These are phyloP conservation scores for Chaunax sp. DNA, from an alignment of 2,797 vertebrate species.

Conservation along the genomic window DNA sequence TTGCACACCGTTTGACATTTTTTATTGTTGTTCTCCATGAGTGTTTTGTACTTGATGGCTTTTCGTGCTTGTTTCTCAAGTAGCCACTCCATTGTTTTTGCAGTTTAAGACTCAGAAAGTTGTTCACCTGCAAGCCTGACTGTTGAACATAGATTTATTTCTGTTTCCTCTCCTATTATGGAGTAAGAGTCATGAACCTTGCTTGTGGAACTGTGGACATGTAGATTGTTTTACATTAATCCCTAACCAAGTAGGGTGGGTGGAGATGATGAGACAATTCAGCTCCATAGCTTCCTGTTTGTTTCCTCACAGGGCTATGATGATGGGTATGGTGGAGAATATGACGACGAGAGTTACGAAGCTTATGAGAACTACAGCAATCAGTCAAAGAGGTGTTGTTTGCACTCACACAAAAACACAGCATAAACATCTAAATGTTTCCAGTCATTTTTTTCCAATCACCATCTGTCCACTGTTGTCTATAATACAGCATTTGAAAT, in stretches of 20 bases:
- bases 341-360: constrained; percentile 95
- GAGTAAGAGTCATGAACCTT: constrained; percentile 65
- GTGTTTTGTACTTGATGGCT: constrained; percentile 23
- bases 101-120: constrained; percentile 47
- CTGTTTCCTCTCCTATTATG: constrained; percentile 49
- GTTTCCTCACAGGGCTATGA: constrained; percentile 88
- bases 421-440: neutral
- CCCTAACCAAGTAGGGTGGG: constrained; percentile 54
- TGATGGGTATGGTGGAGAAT: constrained; percentile 95
- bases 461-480: constrained; percentile 18
- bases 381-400: constrained; percentile 91
- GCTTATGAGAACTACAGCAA: constrained; percentile 91
- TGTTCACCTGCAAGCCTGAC: constrained; percentile 63
- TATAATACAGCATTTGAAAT: constrained; percentile 12
- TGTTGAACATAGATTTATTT: constrained; percentile 59
- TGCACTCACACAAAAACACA: neutral
- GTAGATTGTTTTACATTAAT: constrained; percentile 67
- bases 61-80: constrained; percentile 34
- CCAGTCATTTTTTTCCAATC: constrained; percentile 2
- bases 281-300: neutral
- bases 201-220: constrained; percentile 56
- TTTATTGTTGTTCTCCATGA: constrained; percentile 31
- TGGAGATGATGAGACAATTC: constrained; percentile 24
- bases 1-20: constrained; percentile 8
- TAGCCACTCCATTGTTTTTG: neutral